Base-by-base conservation (phyloP, 92 coral and sea anemone species). In the Scolanthus callimorphus region DNA sequence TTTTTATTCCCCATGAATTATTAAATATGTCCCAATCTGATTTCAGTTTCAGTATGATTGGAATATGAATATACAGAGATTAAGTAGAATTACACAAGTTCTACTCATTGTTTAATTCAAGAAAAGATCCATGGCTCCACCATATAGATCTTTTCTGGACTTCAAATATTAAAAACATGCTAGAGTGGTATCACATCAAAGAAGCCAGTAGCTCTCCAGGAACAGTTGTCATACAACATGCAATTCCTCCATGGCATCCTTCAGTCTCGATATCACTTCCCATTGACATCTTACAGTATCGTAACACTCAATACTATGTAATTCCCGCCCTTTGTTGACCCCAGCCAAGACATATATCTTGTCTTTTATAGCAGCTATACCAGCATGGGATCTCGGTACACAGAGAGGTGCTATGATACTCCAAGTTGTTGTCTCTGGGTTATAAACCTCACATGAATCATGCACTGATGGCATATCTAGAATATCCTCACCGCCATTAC, bases 401-500 rank as follows among this genome's bases (percentile, higher is more conserved):
- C 63, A 55, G 43, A 66, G 58, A 20, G 86, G 76, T 29, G 86
- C 71, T 38, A 88, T 73, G 2, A 46, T 38, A 47, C 62, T 63
- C 96, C 96, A 88, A 23, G 61, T 57, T 27, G 82, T 70, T 23
- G 59, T 46, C 27, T 63, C 56, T 15, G 96, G 83, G 48, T 51
- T 28, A 29, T 83, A 88, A 29, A 83, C 76, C 57, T 88, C 96
- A 74, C 96, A 88, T n/a, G 79, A 68, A 54, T 81, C 76, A 25
- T 63, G 61, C 31, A 72, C 66, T 17, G 58, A 62, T 2, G 77
- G 85, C 29, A 51, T 60, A 25, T 70, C 82, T 0, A 84, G 70
- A 20, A 86, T 57, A 51, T 84, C 86, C 67, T 83, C 90, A 27
- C 96, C 96, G 1, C 90, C 90, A 34, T 70, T n/a, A 88, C 55